These are phyloP conservation scores for Scatophagus argus DNA, from an alignment of 2,113 vertebrate genomes.

Conservation along the genomic window DNA sequence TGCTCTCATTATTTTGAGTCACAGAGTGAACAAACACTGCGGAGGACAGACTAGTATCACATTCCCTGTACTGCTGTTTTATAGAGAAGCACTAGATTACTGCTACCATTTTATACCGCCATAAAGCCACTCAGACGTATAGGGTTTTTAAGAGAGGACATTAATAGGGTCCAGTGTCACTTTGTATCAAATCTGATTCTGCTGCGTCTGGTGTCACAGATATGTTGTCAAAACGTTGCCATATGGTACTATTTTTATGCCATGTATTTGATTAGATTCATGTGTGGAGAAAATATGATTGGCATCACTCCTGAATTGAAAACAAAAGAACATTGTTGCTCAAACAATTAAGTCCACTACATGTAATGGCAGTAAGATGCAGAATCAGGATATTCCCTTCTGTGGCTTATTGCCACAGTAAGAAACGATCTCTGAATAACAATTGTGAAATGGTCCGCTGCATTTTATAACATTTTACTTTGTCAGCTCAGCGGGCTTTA, in stretches of 20 bases:
- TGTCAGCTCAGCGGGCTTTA: slow-evolving; percentile 35
- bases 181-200: slow-evolving; percentile 70
- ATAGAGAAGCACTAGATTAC: slow-evolving; percentile 69
- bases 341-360: neutral
- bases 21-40: slow-evolving; percentile 27
- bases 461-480: slow-evolving; percentile 38
- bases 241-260: slow-evolving; percentile 34
- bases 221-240: slow-evolving; percentile 52
- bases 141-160: slow-evolving; percentile 72
- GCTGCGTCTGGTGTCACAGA: slow-evolving; percentile 52
- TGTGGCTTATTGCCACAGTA: slow-evolving; percentile 31
- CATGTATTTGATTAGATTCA: slow-evolving; percentile 39
- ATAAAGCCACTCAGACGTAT: slow-evolving; percentile 75
- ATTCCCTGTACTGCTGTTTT: slow-evolving; percentile 70
- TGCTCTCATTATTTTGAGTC: slow-evolving; percentile 22
- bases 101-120: slow-evolving; percentile 70
- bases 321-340: slow-evolving; percentile 25
- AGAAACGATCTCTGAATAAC: slow-evolving; percentile 33
- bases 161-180: slow-evolving; percentile 74
- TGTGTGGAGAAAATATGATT: slow-evolving; percentile 23
- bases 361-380: neutral
- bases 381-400: neutral
- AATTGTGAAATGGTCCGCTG: slow-evolving; percentile 47
- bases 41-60: slow-evolving; percentile 52
- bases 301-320: slow-evolving; percentile 16